Conservation (phyloP, 2,113 vertebrate species). For the Theristicus caerulescens region DNA sequence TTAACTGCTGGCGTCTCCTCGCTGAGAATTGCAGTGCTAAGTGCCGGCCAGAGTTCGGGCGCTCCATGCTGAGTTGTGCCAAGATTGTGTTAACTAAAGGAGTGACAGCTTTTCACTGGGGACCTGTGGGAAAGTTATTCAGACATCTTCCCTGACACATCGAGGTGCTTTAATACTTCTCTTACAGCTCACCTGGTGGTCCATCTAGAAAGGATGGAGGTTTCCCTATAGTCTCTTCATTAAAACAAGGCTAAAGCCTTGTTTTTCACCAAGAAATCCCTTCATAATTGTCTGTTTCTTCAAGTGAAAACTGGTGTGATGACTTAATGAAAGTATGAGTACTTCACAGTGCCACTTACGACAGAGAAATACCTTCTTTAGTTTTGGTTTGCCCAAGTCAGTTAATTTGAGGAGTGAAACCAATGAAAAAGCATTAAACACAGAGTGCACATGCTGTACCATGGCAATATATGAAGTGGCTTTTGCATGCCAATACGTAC, state of each 20-base stretch:
- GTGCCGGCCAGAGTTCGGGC: rapidly evolving
- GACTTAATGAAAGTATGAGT: not conserved
- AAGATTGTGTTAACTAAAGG: not conserved
- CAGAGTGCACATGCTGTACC: rapidly evolving
- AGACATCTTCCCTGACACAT: not conserved
- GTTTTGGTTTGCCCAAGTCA: not conserved
- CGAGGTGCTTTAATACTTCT: not conserved
- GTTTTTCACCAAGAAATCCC: not conserved
- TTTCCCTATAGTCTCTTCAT: not conserved
- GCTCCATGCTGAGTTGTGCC: rapidly evolving
- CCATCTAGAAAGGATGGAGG: not conserved
- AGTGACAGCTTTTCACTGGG: not conserved
- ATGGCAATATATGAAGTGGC: rapidly evolving
- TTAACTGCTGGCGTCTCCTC: not conserved
- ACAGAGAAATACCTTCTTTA: not conserved
- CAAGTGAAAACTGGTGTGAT: not conserved
- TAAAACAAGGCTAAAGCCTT: not conserved
- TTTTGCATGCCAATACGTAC: not conserved
- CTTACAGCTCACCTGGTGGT: not conserved
- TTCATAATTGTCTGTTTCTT: not conserved
- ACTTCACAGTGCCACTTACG: not conserved
- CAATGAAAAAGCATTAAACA: not conserved
- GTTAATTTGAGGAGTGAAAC: not conserved
- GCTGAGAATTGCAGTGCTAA: not conserved
- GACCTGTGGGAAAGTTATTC: not conserved